Evolutionary conservation across 2,113 vertebrate genomes (phyloP).

Genomic region (Leptobrachium ailaonicum): DNA sequence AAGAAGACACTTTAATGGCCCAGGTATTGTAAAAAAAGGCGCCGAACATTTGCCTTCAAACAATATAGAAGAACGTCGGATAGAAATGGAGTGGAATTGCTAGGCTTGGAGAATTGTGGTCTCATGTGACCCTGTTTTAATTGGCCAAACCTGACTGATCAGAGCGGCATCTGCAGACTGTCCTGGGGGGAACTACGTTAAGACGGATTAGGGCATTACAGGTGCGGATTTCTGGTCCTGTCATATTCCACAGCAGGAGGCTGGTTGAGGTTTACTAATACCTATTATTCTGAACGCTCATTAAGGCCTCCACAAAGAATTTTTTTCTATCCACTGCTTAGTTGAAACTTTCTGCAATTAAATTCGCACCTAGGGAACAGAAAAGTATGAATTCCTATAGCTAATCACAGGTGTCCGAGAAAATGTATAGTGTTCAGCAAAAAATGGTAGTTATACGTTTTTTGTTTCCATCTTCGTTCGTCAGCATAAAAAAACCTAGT

Average conservation of each 20-base stretch:
- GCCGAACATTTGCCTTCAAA: too few relatives aligned
- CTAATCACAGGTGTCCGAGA: constrained; percentile 31
- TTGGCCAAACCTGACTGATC: background rate
- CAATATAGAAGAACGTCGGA: too few relatives aligned
- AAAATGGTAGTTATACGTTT: constrained; percentile 15
- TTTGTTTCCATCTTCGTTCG: background rate
- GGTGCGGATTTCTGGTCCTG: background rate
- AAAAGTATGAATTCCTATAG: constrained; percentile 27
- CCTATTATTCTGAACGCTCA: constrained; percentile 36
- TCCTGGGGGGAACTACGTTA: background rate
- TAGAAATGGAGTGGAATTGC: background rate
- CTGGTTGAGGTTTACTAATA: constrained; percentile 5
- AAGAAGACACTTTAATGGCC: too few relatives aligned
- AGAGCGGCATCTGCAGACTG: background rate
- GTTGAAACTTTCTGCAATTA: constrained; percentile 1
- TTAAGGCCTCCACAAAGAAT: constrained; percentile 12
- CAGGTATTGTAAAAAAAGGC: too few relatives aligned
- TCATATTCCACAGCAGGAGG: constrained; percentile 8
- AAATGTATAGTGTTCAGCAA: constrained; percentile 30
- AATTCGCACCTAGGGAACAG: constrained; percentile 20
- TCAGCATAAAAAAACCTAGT: constrained; percentile 26
- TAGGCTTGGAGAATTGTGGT: background rate
- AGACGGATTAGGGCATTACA: constrained; percentile 17
- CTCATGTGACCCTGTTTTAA: constrained; percentile 19
- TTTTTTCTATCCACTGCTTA: constrained; percentile 12